Evolutionary conservation across 2,888 invertebrate species (phyloP), one percentile per base, ranked within the genome.

Genomic region (Cephalotes varians): DNA sequence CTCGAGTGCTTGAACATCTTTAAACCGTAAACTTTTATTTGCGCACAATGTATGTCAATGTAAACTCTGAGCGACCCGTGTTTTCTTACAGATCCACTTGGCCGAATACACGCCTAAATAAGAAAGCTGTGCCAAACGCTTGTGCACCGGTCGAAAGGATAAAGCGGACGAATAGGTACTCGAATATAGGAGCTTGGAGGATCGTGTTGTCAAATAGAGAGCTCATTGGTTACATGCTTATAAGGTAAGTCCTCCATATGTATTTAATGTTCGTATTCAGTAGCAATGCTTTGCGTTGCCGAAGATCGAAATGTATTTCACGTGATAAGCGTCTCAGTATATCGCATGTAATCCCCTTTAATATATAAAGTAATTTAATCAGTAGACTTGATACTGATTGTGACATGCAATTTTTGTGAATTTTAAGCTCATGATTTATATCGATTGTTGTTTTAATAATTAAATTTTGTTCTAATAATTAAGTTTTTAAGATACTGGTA

Each of bases 21-120:
- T 62, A 28, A 40, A 51, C 49, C 40, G 74, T 79, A 65, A 82
- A 82, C 49, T 82, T 85, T 88, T 81, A 88, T 88, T 77, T 81
- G 76, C 72, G 9, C 64, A 67, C 34, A 47, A 34, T 67, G 65
- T 51, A 21, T 25, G 62, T 49, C 49, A 67, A 54, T 21, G 37
- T 47, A 69, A 73, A 65, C 69, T 44, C 44, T 12, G 54, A 54
- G 65, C 56, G 85, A 81, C 49, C 34, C 58, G 44, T 74, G 82
- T 81, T 81, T 84, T 73, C 72, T 67, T 65, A 34, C 25, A 72
- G 77, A 81, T 34, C 83, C 65, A 77, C 72, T 85, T 64, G 60
- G 49, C 49, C 58, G 71, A 69, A 64, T 79, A 76, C 79, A 40
- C 44, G 86, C 49, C 37, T 56, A 76, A 60, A 72, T 74, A 79